Evolutionary conservation across 2,888 invertebrate species (phyloP).

Genomic region (Crematogaster levior): DNA sequence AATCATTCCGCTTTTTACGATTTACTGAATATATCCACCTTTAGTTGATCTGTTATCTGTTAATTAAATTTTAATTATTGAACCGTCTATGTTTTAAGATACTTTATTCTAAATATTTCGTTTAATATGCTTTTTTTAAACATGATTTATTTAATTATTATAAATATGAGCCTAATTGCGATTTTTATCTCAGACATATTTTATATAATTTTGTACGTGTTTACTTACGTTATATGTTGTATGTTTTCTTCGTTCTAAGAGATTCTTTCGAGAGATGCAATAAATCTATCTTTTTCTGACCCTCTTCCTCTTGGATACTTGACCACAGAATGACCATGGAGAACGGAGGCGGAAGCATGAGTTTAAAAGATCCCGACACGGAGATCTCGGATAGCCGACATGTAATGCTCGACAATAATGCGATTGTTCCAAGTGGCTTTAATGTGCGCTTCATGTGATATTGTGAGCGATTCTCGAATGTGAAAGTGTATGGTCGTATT

Average conservation of each 20-base stretch:
- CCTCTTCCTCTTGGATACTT: constrained; percentile 35
- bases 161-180: not conserved
- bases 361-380: constrained; percentile 49
- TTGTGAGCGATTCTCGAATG: constrained; percentile 34
- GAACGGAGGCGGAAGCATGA: constrained; percentile 43
- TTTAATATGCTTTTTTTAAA: not conserved
- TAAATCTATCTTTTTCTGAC: constrained; percentile 51
- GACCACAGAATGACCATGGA: constrained; percentile 24
- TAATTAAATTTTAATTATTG: not conserved
- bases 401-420: constrained; percentile 53
- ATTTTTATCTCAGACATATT: constrained; percentile 13
- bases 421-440: constrained; percentile 54
- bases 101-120: not conserved
- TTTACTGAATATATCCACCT: not conserved
- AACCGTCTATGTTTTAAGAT: not conserved
- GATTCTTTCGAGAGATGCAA: constrained; percentile 39
- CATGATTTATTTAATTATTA: not conserved
- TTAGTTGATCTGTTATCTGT: not conserved
- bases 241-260: not conserved
- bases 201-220: constrained; percentile 25
- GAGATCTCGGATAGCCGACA: constrained; percentile 44
- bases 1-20: not conserved
- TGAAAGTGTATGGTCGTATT: constrained; percentile 19
- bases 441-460: constrained; percentile 51
- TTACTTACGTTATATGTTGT: not conserved